Percentiles rank a stretch among this genome's conserved stretches.
Evolutionary conservation across 2,797 vertebrate genomes (phyloP).

Genomic region (Sparus aurata): DNA sequence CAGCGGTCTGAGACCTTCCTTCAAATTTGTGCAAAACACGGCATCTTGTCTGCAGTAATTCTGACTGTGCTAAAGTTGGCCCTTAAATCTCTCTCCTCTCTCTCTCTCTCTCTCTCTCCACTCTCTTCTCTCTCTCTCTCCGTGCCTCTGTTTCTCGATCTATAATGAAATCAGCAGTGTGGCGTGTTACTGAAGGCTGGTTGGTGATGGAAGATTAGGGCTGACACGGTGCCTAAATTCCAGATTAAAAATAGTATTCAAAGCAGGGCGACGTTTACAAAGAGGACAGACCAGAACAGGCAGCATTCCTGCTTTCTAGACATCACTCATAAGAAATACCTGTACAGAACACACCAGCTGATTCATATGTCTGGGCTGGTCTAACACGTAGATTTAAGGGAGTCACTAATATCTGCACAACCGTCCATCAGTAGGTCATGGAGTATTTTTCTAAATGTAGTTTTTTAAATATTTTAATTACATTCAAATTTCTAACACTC

Average conservation of each 20-base stretch:
- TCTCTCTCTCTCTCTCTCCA: neutral
- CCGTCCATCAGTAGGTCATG: too few species aligned
- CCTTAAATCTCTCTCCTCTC: neutral
- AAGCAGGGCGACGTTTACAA: conserved; percentile 40
- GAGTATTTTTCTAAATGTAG: too few species aligned
- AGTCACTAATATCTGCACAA: too few species aligned
- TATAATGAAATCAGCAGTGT: conserved; percentile 82
- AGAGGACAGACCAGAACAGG: conserved; percentile 4
- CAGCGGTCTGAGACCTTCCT: conserved; percentile 61
- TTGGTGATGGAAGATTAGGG: conserved; percentile 70
- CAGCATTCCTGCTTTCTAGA: conserved; percentile 15
- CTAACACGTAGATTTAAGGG: neutral
- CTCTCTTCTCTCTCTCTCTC: neutral
- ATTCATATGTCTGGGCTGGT: neutral
- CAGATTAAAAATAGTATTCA: conserved; percentile 72
- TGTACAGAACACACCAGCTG: conserved; percentile 5
- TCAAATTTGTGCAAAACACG: conserved; percentile 60
- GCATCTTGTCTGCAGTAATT: conserved; percentile 48
- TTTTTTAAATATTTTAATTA: too few species aligned
- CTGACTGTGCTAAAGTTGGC: conserved; percentile 45
- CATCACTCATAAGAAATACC: conserved; percentile 22
- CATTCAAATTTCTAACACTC: too few species aligned
- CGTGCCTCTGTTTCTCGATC: conserved; percentile 72
- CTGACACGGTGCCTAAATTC: conserved; percentile 59
- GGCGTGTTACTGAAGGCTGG: conserved; percentile 65